phyloP scores from a whole-genome alignment of 2,888 invertebrate genomes.

The Gastrophysa polygoni region DNA sequence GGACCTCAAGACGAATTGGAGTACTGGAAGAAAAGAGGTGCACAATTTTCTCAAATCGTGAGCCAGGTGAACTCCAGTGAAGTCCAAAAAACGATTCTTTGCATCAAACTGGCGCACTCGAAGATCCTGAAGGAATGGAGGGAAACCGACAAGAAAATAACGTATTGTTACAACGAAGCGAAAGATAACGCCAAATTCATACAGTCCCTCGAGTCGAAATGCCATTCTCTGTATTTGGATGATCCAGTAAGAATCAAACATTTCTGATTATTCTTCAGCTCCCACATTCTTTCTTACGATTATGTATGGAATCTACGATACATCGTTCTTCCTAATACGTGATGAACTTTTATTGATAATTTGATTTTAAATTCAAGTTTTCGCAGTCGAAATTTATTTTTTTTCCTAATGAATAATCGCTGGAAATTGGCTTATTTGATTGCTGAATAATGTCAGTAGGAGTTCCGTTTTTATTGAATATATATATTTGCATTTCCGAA shows the following conservation, averaged over 20 bases:
- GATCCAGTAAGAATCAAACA: constrained; percentile 73
- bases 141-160: constrained; percentile 87
- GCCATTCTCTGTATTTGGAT: constrained; percentile 90
- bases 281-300: no score
- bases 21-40: constrained; percentile 95
- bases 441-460: no score
- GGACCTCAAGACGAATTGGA: constrained; percentile 95
- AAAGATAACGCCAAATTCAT: constrained; percentile 96
- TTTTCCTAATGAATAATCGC: no score
- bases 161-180: constrained; percentile 94
- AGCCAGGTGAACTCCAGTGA: constrained; percentile 76
- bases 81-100: constrained; percentile 77
- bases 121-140: constrained; percentile 83
- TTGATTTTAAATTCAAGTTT: no score
- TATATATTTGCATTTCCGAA: no score
- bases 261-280: neutral
- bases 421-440: no score
- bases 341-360: no score
- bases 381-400: neutral
- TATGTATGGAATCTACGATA: no score
- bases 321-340: no score
- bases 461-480: no score
- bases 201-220: constrained; percentile 91
- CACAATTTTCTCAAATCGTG: constrained; percentile 88
- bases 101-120: constrained; percentile 77